phyloP scores from a whole-genome alignment of 1,140 invertebrate genomes.

The Tetramorium alpestre region DNA sequence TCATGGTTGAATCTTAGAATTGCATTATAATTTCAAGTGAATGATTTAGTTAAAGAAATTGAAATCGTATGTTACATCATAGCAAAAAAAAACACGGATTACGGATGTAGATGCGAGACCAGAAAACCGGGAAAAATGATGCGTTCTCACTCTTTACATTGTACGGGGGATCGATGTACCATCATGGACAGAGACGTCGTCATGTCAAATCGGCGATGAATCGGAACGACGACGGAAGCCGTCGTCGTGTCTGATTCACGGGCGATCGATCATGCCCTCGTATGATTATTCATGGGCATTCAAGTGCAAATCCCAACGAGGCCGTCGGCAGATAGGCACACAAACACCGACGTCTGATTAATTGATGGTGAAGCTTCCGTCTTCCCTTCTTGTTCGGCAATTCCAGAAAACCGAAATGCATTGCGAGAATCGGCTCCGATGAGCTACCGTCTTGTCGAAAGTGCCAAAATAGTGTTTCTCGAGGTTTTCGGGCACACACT shows the following conservation, averaged over 20 bases:
- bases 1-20: background rate
- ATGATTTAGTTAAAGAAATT: background rate
- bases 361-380: constrained; percentile 71
- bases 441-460: background rate
- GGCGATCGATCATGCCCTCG: constrained; percentile 72
- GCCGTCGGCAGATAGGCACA: constrained; percentile 66
- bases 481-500: background rate
- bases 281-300: constrained; percentile 78
- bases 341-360: constrained; percentile 70
- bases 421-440: background rate
- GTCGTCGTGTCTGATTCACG: constrained; percentile 67
- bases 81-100: background rate
- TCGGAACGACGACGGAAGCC: constrained; percentile 70
- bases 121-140: constrained; percentile 1
- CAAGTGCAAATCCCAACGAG: constrained; percentile 75
- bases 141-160: constrained; percentile 19
- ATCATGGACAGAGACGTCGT: constrained; percentile 47
- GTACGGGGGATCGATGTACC: constrained; percentile 22
- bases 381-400: constrained; percentile 53
- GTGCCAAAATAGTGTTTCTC: background rate
- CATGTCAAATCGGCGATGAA: constrained; percentile 68
- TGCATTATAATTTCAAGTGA: background rate
- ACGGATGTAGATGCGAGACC: background rate
- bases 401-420: constrained; percentile 35
- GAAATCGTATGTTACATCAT: constrained; percentile 7